These are phyloP conservation scores for Tor tambroides DNA, from an alignment of 2,113 vertebrate genomes.

Conservation along the genomic window DNA sequence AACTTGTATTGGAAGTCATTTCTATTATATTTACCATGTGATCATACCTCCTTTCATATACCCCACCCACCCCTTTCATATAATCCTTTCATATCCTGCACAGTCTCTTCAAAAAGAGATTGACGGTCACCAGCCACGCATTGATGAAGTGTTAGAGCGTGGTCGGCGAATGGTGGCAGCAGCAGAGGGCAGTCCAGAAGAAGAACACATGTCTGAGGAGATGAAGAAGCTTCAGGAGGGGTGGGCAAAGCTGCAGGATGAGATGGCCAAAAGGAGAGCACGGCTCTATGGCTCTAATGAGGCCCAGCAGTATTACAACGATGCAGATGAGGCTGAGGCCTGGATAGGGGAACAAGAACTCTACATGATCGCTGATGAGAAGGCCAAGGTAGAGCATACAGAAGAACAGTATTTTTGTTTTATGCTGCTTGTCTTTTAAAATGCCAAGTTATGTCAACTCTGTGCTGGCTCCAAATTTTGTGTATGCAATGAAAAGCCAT, in stretches of 20 bases:
- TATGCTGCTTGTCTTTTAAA: background rate
- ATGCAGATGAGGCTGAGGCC: conserved; percentile 86
- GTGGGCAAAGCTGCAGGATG: conserved; percentile 81
- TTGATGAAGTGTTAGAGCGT: conserved; percentile 85
- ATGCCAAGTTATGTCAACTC: background rate
- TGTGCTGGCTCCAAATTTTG: background rate
- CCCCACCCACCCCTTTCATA: background rate
- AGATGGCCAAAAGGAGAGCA: conserved; percentile 73
- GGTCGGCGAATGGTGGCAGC: conserved; percentile 75
- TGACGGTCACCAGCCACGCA: conserved; percentile 84
- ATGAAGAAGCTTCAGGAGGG: conserved; percentile 76
- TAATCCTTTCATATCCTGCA: background rate
- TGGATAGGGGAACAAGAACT: conserved; percentile 98
- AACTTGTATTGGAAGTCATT: too few relatives aligned
- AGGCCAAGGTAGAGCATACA: conserved; percentile 85
- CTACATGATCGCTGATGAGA: conserved; percentile 91
- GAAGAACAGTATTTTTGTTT: too few relatives aligned
- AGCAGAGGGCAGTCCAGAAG: conserved; percentile 65
- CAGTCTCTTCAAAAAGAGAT: conserved; percentile 94
- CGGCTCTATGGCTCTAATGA: conserved; percentile 77
- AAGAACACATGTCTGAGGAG: conserved; percentile 69
- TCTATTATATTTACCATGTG: too few relatives aligned
- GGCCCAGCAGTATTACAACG: conserved; percentile 92
- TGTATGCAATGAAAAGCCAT: background rate
- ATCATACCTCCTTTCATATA: background rate